These are phyloP conservation scores for Dryas iulia DNA, from an alignment of 1,140 invertebrate genomes.

Conservation along the genomic window DNA sequence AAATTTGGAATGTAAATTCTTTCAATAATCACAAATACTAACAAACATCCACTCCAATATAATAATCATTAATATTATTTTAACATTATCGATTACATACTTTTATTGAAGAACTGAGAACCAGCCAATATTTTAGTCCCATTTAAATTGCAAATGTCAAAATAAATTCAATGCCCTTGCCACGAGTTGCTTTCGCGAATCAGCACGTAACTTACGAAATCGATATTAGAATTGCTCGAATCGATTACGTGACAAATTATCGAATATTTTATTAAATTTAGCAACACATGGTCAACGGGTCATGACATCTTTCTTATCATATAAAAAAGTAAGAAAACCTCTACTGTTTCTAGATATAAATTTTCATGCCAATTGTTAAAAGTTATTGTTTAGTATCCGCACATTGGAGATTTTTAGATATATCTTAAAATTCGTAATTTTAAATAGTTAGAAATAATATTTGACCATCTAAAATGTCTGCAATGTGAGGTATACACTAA, in stretches of 20 bases:
- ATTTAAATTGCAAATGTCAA: neutral
- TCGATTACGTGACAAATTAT: neutral
- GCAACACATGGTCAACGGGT: neutral
- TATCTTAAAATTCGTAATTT: neutral
- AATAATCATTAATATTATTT: neutral
- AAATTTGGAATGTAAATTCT: neutral
- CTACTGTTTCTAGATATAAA: neutral
- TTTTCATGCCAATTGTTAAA: neutral
- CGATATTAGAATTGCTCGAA: neutral
- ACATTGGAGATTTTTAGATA: neutral
- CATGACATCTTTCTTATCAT: neutral
- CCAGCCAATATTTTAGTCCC: neutral
- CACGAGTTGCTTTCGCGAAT: neutral
- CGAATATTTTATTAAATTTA: neutral
- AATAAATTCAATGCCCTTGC: neutral
- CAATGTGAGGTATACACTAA: neutral
- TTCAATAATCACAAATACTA: neutral
- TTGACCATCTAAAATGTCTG: neutral
- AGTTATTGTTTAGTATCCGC: neutral
- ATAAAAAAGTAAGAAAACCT: neutral
- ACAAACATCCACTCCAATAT: neutral
- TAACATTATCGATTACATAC: neutral
- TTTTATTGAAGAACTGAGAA: neutral
- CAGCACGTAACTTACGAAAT: neutral
- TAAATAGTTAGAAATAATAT: no score